Evolutionary conservation across 2,888 invertebrate species (phyloP).

Genomic region (Mimas tiliae): DNA sequence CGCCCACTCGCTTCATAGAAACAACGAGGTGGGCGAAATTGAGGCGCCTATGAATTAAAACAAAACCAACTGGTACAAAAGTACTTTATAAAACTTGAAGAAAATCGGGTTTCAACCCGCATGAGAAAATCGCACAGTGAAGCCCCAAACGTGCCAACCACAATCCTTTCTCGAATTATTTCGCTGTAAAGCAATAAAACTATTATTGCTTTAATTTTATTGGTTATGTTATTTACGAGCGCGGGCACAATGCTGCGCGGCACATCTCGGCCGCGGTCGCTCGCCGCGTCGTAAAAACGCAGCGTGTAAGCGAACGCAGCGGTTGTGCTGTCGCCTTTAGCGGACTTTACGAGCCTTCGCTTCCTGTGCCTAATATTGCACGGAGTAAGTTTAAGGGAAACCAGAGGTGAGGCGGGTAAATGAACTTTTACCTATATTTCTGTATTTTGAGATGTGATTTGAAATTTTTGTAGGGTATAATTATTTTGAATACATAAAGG

Average conservation of each 20-base stretch:
- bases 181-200: conserved; percentile 44
- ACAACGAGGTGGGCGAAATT: neutral
- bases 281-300: conserved; percentile 47
- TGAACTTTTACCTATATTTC: conserved; percentile 19
- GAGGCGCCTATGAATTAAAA: neutral
- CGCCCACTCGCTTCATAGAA: neutral
- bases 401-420: conserved; percentile 29
- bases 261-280: conserved; percentile 33
- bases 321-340: conserved; percentile 43
- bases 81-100: neutral
- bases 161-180: conserved; percentile 27
- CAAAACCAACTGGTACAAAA: neutral
- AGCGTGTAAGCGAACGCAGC: conserved; percentile 41
- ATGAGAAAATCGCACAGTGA: conserved; percentile 2
- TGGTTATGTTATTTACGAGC: conserved; percentile 51
- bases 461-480: neutral
- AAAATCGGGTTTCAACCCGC: neutral
- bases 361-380: conserved; percentile 56
- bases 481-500: too few species aligned
- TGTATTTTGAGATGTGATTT: neutral
- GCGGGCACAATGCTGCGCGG: conserved; percentile 39
- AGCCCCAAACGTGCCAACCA: conserved; percentile 8
- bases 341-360: conserved; percentile 58
- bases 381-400: conserved; percentile 22
- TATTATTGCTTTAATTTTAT: conserved; percentile 52